A percentile compares a stretch with the other conserved stretches of the same genome.
These are phyloP conservation scores for Pantherophis alleghaniensis DNA, from an alignment of 2,797 vertebrate species.

Conservation along the genomic window DNA sequence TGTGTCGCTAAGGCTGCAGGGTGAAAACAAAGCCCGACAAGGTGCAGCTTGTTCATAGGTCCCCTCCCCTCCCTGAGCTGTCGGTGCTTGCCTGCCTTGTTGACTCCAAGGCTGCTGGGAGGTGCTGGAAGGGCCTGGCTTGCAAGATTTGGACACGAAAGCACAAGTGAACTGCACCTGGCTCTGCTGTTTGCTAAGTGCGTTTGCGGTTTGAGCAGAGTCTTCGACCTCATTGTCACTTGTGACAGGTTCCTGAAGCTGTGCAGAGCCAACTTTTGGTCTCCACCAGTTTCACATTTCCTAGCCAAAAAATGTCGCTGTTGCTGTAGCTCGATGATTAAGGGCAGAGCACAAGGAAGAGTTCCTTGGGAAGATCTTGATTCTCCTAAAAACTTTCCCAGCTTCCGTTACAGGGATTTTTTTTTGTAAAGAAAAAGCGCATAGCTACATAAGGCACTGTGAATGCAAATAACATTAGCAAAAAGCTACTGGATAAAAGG, in stretches of 20 bases:
- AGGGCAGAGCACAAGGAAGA: background rate
- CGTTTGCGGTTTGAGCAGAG: background rate
- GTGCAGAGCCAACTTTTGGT: background rate
- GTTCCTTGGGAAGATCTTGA: background rate
- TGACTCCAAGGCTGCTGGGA: background rate
- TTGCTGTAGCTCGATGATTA: no score
- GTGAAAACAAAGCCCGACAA: background rate
- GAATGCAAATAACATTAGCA: background rate
- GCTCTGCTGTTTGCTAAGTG: no score
- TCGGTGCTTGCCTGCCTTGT: background rate
- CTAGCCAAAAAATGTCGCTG: background rate
- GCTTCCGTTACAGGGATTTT: background rate
- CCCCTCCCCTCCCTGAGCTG: background rate
- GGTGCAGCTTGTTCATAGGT: background rate
- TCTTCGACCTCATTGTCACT: background rate
- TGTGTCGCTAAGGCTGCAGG: background rate
- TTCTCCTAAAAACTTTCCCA: background rate
- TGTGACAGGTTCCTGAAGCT: no score
- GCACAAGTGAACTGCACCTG: no score
- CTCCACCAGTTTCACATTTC: background rate
- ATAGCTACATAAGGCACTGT: background rate
- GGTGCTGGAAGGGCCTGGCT: background rate
- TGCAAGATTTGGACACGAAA: background rate
- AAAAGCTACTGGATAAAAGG: background rate
- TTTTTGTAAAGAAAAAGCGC: background rate